Evolutionary conservation across 2,888 invertebrate genomes (phyloP).

Genomic region (Synanthedon tipuliformis): DNA sequence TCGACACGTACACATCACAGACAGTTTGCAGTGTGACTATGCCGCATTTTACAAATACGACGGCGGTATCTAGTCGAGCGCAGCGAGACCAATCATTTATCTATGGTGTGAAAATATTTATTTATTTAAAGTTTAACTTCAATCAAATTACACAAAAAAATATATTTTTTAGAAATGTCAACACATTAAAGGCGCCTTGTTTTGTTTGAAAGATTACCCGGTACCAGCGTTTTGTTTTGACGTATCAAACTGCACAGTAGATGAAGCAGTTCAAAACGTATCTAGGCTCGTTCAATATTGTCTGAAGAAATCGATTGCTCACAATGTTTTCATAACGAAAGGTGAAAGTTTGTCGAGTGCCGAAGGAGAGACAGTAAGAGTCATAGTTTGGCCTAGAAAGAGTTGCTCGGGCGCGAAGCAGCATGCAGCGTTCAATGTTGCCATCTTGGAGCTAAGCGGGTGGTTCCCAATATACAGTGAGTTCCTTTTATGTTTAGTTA

Average conservation of each 20-base stretch:
- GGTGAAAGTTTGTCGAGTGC: slow-evolving; percentile 34
- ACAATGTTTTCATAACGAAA: slow-evolving; percentile 79
- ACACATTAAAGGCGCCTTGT: slow-evolving; percentile 63
- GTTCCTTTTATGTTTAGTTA: slow-evolving; percentile 13
- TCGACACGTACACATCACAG: too few species aligned
- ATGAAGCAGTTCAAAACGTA: slow-evolving; percentile 36
- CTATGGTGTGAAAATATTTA: too few species aligned
- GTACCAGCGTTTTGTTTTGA: slow-evolving; percentile 79
- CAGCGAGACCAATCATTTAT: too few species aligned
- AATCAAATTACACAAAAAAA: neutral
- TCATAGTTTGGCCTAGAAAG: slow-evolving; percentile 77
- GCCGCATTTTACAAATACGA: too few species aligned
- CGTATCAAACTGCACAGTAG: slow-evolving; percentile 35
- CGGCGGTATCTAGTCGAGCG: too few species aligned
- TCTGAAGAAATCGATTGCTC: slow-evolving; percentile 74
- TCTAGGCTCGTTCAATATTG: slow-evolving; percentile 68
- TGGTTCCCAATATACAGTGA: slow-evolving; percentile 79
- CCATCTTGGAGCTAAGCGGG: slow-evolving; percentile 82
- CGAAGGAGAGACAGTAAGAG: slow-evolving; percentile 50
- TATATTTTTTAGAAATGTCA: slow-evolving; percentile 62
- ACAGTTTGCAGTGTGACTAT: too few species aligned
- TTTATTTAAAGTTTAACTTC: too few species aligned
- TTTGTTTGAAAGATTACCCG: slow-evolving; percentile 67
- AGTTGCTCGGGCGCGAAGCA: slow-evolving; percentile 69
- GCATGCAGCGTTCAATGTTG: slow-evolving; percentile 72